Evolutionary conservation across 1,140 invertebrate species (phyloP).

Genomic region (Drosophila erecta): DNA sequence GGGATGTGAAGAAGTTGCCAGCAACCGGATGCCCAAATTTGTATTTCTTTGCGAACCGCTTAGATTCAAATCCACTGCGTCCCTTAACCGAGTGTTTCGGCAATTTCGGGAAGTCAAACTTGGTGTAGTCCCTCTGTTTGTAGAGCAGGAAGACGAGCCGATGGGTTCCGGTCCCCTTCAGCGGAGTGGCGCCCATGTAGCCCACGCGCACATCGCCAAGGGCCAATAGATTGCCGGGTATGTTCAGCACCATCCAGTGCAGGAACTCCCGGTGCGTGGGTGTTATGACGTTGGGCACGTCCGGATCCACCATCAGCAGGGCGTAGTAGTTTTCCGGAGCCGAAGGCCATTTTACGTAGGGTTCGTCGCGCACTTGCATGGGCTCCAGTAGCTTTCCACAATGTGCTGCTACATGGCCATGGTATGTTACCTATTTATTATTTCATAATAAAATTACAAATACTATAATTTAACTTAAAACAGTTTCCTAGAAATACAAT

Average conservation of each 20-base stretch:
- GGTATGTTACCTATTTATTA: constrained; percentile 85
- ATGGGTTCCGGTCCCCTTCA: constrained; percentile 92
- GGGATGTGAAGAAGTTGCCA: constrained; percentile 90
- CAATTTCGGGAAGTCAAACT: constrained; percentile 55
- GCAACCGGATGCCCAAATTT: constrained; percentile 92
- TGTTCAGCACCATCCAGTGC: constrained; percentile 97
- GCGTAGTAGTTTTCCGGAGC: constrained; percentile 88
- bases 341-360: constrained; percentile 88
- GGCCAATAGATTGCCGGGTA: constrained; percentile 90
- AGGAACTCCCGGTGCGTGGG: constrained; percentile 93
- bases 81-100: constrained; percentile 86
- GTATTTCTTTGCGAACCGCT: constrained; percentile 92
- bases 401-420: constrained; percentile 86
- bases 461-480: background rate
- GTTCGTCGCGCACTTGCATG: constrained; percentile 89
- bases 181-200: constrained; percentile 94
- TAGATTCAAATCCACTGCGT: constrained; percentile 91
- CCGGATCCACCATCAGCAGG: constrained; percentile 87
- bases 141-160: constrained; percentile 95
- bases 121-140: constrained; percentile 88
- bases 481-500: background rate
- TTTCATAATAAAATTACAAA: background rate
- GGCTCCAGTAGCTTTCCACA: constrained; percentile 88
- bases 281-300: constrained; percentile 89
- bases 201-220: constrained; percentile 92